Base-by-base conservation (phyloP, 2,888 invertebrate genomes). In the Amiota mariae region DNA sequence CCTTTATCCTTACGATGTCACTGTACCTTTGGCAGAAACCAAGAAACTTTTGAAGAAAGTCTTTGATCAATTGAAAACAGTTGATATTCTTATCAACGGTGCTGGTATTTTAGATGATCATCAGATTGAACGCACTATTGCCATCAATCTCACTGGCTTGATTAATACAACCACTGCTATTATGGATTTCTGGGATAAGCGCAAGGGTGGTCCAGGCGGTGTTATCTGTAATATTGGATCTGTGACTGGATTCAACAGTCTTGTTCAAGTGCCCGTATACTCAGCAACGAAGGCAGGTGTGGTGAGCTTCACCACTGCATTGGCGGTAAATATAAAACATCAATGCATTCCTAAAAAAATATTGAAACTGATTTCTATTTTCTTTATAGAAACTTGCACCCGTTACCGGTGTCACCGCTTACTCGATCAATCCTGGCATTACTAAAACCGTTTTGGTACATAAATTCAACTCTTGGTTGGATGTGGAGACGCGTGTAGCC, bases 191-290 rank as follows among this genome's bases (percentile, higher is more conserved):
- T 90, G 90, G 90, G 87, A 89, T 67, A 89, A 87, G 75, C 87
- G 88, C 57, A 87, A 88, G 70, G 89, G 90, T 0, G 90, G 91
- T 1, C 86, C 85, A 2, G 90, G 91, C 11, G 90, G 90, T 3
- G 81, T 89, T 63, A 85, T 90, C 73, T 85, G 88, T 51, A 90
- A 90, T 80, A 83, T 90, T 56, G 84, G 89, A 8, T 90, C 90
- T 0, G 84, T 87, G 9, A 81, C 88, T 0, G 90, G 88, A 0
- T 77, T 90, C 47, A 80, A 81, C 72, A 82, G 86, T 61, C 75
- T 80, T 49, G 76, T 86, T 11, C 80, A 81, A 20, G 76, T 88
- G 71, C 88, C 90, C 12, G 85, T 90, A 0, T 90, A 90, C 78
- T 83, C 86, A n/a, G 90, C 88, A 11, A 83, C 88, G 11, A 90